Conservation (phyloP, 2,797 vertebrate genomes). For the Clarias pachynema region DNA sequence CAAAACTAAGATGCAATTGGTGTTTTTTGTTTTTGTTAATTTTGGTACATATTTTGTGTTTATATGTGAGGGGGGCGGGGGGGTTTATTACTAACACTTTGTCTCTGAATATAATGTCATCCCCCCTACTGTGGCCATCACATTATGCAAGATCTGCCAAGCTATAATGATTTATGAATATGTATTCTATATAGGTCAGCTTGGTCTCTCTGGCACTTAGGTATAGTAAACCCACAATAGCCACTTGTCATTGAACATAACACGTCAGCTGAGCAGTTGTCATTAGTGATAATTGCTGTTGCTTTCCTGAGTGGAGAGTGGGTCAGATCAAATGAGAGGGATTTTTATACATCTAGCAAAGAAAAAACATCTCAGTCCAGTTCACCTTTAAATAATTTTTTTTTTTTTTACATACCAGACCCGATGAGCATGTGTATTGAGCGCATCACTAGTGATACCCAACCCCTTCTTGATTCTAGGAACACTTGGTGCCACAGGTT, state of each 20-base stretch:
- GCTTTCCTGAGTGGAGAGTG: conserved; percentile 5
- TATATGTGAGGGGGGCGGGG: neutral
- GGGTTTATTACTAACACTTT: conserved; percentile 21
- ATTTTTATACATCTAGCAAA: conserved; percentile 30
- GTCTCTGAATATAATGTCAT: conserved; percentile 8
- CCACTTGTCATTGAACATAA: conserved; percentile 38
- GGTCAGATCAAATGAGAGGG: conserved; percentile 21
- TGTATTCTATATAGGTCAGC: conserved; percentile 43
- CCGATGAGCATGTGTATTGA: conserved; percentile 32
- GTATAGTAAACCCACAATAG: conserved; percentile 21
- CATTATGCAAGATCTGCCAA: conserved; percentile 29
- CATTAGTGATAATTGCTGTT: conserved; percentile 30
- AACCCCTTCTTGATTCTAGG: conserved; percentile 63
- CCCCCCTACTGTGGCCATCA: neutral
- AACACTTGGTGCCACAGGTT: conserved; percentile 54
- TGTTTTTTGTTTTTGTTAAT: conserved; percentile 13
- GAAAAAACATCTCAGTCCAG: conserved; percentile 1
- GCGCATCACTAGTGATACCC: conserved; percentile 63
- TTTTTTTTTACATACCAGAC: neutral
- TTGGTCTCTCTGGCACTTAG: conserved; percentile 6
- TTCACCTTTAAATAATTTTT: neutral
- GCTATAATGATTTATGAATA: conserved; percentile 51
- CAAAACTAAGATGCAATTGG: conserved; percentile 6
- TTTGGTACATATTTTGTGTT: neutral
- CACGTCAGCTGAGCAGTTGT: conserved; percentile 27